Conservation (phyloP, 2,113 vertebrate genomes). For the Notothenia rossii region DNA sequence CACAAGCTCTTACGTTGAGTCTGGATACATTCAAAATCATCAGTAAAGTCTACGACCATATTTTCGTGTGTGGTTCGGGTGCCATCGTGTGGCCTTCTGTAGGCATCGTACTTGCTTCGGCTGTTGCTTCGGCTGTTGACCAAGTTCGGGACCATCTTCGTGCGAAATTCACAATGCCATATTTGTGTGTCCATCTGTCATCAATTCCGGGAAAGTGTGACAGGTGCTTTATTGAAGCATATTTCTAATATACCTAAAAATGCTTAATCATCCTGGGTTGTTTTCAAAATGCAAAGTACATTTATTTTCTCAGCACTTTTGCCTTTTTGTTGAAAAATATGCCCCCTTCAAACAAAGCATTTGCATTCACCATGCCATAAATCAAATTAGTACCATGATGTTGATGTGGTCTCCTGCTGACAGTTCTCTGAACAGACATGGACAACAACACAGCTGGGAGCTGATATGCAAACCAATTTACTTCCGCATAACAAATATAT, state of each 20-base stretch:
- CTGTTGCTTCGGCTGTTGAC: too few species aligned
- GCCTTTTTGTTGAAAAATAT: slow-evolving; percentile 25
- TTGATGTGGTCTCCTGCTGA: slow-evolving; percentile 57
- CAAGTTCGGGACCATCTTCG: too few species aligned
- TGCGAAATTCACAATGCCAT: too few species aligned
- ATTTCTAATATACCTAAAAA: slow-evolving; percentile 28
- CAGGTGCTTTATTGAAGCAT: slow-evolving; percentile 8
- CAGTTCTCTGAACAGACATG: slow-evolving; percentile 50
- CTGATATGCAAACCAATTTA: slow-evolving; percentile 57
- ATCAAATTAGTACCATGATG: slow-evolving; percentile 67
- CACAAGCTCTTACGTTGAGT: too few species aligned
- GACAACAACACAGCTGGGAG: slow-evolving; percentile 68
- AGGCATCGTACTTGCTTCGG: too few species aligned
- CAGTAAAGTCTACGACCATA: too few species aligned
- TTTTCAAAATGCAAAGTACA: slow-evolving; percentile 33
- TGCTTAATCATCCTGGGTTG: slow-evolving; percentile 37
- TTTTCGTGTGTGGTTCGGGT: too few species aligned
- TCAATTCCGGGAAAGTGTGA: too few species aligned
- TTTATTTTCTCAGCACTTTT: slow-evolving; percentile 25
- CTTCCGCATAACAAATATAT: slow-evolving; percentile 65
- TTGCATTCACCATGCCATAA: slow-evolving; percentile 54
- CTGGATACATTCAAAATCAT: too few species aligned
- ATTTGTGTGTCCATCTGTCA: too few species aligned
- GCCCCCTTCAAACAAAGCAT: slow-evolving; percentile 42
- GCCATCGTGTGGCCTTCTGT: too few species aligned